Conservation (phyloP, 2,797 vertebrate genomes). For the Lepidocolaptes lacrymiger region DNA sequence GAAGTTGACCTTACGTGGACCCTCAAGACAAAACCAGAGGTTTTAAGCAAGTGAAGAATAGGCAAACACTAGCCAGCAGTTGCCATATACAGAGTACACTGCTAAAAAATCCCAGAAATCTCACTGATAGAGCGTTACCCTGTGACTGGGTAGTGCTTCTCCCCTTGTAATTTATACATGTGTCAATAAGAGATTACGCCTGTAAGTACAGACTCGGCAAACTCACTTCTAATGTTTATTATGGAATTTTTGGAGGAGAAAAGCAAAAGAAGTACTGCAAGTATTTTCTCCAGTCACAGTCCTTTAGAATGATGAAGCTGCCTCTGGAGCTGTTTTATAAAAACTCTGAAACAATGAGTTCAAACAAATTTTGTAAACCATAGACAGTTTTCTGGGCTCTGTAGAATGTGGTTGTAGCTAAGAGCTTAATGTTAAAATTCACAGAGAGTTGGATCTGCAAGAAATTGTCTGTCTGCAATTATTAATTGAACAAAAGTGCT, state of each 20-base stretch:
- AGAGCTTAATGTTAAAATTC: neutral
- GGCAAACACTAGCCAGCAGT: conserved; percentile 70
- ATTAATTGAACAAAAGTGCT: neutral
- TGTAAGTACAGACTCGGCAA: conserved; percentile 41
- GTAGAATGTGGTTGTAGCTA: neutral
- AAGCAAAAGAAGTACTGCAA: neutral
- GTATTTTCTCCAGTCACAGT: neutral
- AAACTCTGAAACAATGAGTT: neutral
- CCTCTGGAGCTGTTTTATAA: neutral
- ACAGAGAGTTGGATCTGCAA: neutral
- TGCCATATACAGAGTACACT: conserved; percentile 69
- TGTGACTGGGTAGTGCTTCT: conserved; percentile 34
- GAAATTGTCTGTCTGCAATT: neutral
- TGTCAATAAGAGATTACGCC: conserved; percentile 61
- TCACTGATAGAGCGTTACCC: neutral
- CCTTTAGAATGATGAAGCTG: neutral
- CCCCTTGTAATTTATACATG: conserved; percentile 50
- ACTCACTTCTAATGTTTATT: conserved; percentile 43
- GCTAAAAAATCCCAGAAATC: conserved; percentile 65
- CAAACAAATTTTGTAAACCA: neutral
- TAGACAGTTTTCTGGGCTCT: neutral
- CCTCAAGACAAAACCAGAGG: conserved; percentile 69
- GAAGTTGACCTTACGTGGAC: conserved; percentile 68
- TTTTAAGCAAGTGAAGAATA: conserved; percentile 63
- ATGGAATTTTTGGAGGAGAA: neutral